Conservation (phyloP, 1,140 invertebrate genomes). For the Penaeus indicus region DNA sequence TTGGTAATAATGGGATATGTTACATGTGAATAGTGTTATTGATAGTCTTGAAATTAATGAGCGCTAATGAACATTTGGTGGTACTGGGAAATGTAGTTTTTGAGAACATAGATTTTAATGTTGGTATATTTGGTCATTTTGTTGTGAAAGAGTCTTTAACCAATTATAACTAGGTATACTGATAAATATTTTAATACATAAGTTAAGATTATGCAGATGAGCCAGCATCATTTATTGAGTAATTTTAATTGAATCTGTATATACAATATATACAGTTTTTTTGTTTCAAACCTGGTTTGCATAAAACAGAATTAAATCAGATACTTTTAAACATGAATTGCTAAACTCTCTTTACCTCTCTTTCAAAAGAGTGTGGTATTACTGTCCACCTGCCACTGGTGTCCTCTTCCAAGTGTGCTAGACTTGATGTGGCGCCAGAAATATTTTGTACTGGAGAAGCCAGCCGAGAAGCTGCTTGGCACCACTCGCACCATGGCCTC, state of each 20-base stretch:
- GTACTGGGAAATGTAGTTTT: too few relatives aligned
- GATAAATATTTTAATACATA: too few relatives aligned
- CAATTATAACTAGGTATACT: too few relatives aligned
- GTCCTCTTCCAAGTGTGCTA: slow-evolving; percentile 91
- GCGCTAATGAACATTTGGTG: too few relatives aligned
- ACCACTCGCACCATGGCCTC: slow-evolving; percentile 96
- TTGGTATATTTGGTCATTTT: slow-evolving; percentile 38
- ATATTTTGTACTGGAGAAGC: slow-evolving; percentile 92
- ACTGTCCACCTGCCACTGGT: slow-evolving; percentile 93
- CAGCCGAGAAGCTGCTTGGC: slow-evolving; percentile 88
- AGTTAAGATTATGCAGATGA: too few relatives aligned
- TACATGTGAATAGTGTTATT: too few relatives aligned
- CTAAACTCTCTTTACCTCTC: slow-evolving; percentile 68
- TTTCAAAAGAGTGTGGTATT: slow-evolving; percentile 88
- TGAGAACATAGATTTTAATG: neutral
- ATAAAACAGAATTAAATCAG: too few relatives aligned
- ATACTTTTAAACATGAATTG: slow-evolving; percentile 31
- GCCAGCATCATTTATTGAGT: too few relatives aligned
- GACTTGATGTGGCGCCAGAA: slow-evolving; percentile 90
- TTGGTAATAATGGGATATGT: too few relatives aligned
- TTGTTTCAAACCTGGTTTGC: too few relatives aligned
- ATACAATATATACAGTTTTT: neutral
- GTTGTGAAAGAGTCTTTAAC: neutral
- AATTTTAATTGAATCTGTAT: too few relatives aligned
- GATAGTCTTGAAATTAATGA: too few relatives aligned